Conservation (phyloP, 2,797 vertebrate genomes). For the Hypotaenidia okinawae region DNA sequence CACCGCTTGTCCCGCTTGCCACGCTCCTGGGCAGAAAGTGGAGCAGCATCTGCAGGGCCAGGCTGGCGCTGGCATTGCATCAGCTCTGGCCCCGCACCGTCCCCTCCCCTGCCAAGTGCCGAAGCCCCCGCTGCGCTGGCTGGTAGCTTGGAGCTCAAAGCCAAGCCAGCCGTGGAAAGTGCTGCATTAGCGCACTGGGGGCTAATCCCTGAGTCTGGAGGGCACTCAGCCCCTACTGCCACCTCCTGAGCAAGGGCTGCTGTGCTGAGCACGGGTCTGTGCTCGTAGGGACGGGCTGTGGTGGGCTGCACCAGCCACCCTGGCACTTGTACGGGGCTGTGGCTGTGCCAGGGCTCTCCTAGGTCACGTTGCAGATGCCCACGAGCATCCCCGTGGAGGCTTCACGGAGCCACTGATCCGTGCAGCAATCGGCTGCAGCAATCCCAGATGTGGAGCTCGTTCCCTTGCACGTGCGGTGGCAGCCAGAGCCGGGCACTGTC, state of each 20-base stretch:
- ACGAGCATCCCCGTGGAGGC: neutral
- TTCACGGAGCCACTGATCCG: neutral
- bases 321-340: neutral
- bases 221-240: neutral
- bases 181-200: neutral
- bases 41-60: conserved; percentile 35
- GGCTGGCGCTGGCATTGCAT: neutral
- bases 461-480: neutral
- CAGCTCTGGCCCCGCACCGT: conserved; percentile 27
- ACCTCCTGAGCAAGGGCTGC: rapidly evolving
- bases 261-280: rapidly evolving
- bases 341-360: neutral
- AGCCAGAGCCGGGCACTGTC: neutral
- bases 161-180: conserved; percentile 36
- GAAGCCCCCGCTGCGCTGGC: conserved; percentile 52
- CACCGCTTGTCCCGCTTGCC: neutral
- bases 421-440: rapidly evolving
- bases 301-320: rapidly evolving
- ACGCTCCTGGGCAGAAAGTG: neutral
- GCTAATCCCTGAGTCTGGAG: neutral
- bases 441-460: neutral
- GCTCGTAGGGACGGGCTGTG: neutral
- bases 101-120: conserved; percentile 51
- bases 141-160: neutral
- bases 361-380: conserved; percentile 38